A percentile compares a stretch with the other conserved stretches of the same genome.
phyloP scores from a whole-genome alignment of 2,113 vertebrate genomes.

The Lutjanus erythropterus region DNA sequence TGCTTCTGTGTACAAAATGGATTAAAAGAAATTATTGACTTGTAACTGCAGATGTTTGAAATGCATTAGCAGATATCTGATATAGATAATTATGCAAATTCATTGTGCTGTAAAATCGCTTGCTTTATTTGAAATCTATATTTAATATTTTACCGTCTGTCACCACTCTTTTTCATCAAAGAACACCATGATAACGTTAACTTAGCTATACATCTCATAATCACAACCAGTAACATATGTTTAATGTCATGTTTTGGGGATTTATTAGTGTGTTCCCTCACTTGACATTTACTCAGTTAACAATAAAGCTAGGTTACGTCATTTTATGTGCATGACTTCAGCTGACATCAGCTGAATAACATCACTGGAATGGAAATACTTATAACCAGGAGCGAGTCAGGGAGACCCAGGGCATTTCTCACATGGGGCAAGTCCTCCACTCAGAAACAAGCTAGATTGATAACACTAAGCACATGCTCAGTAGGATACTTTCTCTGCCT shows the following conservation, averaged over 20 bases:
- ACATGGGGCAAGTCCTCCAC: too few species aligned
- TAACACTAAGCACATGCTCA: too few species aligned
- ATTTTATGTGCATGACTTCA: neutral
- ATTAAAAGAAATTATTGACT: neutral
- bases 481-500: too few species aligned
- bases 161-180: neutral
- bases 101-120: neutral
- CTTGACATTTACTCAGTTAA: neutral
- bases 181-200: neutral
- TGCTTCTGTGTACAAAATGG: neutral
- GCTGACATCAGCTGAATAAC: neutral
- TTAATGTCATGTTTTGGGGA: neutral
- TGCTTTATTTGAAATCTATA: too few species aligned
- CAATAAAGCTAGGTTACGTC: neutral
- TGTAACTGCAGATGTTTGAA: neutral
- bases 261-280: neutral
- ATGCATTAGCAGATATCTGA: neutral
- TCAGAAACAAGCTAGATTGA: too few species aligned
- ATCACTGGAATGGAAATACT: neutral
- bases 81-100: neutral
- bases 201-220: neutral
- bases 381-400: neutral
- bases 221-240: neutral
- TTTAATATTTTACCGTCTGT: too few species aligned
- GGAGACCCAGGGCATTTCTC: too few species aligned